Evolutionary conservation across 1,140 invertebrate genomes (phyloP).

Genomic region (Mactra quadrangularis): DNA sequence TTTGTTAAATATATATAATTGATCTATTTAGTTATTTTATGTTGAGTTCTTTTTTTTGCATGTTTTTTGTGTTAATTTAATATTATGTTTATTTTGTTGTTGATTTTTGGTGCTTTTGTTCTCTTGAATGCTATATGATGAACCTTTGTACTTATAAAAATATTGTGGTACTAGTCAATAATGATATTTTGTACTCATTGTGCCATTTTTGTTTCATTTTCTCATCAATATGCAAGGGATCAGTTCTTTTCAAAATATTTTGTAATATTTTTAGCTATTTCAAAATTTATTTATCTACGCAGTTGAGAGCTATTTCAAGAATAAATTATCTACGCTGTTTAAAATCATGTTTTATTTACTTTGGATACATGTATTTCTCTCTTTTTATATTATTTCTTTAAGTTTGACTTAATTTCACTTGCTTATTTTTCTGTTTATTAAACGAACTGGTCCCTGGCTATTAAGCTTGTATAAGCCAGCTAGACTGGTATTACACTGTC

Average conservation of each 20-base stretch:
- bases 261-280: no score
- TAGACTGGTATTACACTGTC: slow-evolving; percentile 27
- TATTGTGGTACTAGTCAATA: slow-evolving; percentile 20
- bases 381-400: no score
- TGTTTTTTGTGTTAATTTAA: slow-evolving; percentile 19
- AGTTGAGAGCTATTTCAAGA: no score
- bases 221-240: no score
- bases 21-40: background rate
- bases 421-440: no score
- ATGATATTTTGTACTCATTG: slow-evolving; percentile 3
- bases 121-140: background rate
- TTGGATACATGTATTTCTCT: no score
- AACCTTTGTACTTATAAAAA: background rate
- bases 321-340: no score
- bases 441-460: background rate
- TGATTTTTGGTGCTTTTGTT: slow-evolving; percentile 24
- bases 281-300: no score
- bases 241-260: no score
- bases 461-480: slow-evolving; percentile 19
- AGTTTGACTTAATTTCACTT: no score
- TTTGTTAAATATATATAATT: background rate
- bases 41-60: background rate
- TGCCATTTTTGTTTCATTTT: no score
- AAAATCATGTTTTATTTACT: no score
- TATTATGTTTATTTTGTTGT: slow-evolving; percentile 11